phyloP scores from a whole-genome alignment of 2,888 invertebrate species.

The Rhingia rostrata region DNA sequence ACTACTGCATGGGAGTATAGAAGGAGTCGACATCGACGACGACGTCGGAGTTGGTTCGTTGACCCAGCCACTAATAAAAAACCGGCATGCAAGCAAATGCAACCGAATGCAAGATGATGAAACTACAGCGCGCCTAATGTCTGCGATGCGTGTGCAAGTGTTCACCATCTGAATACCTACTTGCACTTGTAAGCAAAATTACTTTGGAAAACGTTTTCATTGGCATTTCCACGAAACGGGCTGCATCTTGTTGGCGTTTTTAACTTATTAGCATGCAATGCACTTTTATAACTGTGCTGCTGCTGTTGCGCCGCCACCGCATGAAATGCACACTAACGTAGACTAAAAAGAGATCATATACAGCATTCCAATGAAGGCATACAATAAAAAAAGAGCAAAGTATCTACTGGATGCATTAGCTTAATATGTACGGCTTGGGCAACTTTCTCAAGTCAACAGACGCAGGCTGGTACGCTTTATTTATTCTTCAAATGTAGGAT shows the following conservation, averaged over 20 bases:
- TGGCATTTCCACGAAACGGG: slow-evolving; percentile 56
- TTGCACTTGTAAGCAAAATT: slow-evolving; percentile 64
- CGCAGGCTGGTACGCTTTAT: slow-evolving; percentile 34
- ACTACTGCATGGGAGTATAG: not conserved
- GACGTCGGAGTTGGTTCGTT: slow-evolving; percentile 63
- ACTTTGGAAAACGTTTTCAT: slow-evolving; percentile 60
- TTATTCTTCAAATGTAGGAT: slow-evolving; percentile 62
- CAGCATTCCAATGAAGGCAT: slow-evolving; percentile 66
- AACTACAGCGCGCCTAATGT: slow-evolving; percentile 56
- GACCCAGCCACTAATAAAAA: slow-evolving; percentile 61
- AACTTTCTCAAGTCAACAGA: slow-evolving; percentile 52
- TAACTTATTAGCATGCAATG: slow-evolving; percentile 68
- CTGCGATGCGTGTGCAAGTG: slow-evolving; percentile 41
- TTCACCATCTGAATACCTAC: slow-evolving; percentile 16
- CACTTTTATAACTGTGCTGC: slow-evolving; percentile 62
- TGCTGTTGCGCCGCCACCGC: slow-evolving; percentile 40
- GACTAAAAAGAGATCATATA: slow-evolving; percentile 51
- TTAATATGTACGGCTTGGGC: slow-evolving; percentile 16
- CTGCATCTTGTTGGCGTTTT: slow-evolving; percentile 42
- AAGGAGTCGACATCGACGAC: slow-evolving; percentile 34
- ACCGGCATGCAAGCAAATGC: slow-evolving; percentile 53
- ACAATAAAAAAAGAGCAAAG: slow-evolving; percentile 50
- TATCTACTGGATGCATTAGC: slow-evolving; percentile 44
- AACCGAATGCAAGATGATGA: slow-evolving; percentile 51
- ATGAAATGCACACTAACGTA: slow-evolving; percentile 38